A percentile compares a stretch with the other conserved stretches of the same genome.
phyloP scores from a whole-genome alignment of 2,797 vertebrate species.

The Xiphorhynchus erythropygius region DNA sequence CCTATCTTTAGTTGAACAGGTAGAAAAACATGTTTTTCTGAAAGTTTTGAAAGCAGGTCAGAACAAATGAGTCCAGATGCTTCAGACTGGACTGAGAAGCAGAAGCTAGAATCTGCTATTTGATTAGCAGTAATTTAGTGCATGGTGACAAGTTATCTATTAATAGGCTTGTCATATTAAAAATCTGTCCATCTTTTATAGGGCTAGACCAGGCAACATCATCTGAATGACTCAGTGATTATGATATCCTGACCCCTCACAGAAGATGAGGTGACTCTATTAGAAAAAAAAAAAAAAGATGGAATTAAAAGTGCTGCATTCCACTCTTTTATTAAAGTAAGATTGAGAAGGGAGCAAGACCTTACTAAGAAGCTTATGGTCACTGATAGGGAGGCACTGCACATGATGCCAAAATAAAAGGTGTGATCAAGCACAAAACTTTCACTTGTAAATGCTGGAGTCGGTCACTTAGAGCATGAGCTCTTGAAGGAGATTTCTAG shows the following conservation, averaged over 20 bases:
- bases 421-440: background rate
- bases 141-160: background rate
- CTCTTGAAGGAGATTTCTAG: background rate
- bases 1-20: background rate
- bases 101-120: background rate
- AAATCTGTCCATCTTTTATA: background rate
- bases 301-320: background rate
- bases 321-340: background rate
- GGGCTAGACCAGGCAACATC: background rate
- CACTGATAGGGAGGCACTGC: background rate
- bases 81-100: background rate
- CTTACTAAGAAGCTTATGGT: background rate
- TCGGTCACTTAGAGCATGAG: background rate
- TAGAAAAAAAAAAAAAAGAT: background rate
- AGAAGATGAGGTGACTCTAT: background rate
- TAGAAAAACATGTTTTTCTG: background rate
- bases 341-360: background rate
- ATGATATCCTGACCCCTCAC: background rate
- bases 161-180: background rate
- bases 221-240: background rate
- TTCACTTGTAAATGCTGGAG: background rate
- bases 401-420: fast-evolving
- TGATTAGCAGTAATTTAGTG: background rate
- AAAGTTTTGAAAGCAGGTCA: background rate
- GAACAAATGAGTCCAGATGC: background rate